Percentiles rank a stretch among this genome's conserved stretches.
phyloP scores from a whole-genome alignment of 2,888 invertebrate genomes.

The Drosophila phalerata region DNA sequence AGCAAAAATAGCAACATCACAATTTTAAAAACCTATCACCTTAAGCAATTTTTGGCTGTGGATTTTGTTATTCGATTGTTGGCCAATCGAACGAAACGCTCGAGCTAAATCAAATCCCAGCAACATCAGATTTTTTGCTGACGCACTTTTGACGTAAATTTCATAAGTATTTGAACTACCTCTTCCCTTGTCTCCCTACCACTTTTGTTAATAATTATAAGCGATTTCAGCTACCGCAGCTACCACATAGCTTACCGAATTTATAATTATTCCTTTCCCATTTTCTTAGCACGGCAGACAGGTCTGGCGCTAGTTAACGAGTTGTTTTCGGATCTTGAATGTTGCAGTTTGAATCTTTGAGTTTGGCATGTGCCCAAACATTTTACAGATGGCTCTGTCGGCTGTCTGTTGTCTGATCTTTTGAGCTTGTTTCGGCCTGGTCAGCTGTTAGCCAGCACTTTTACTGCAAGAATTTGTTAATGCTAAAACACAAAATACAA shows the following conservation, averaged over 20 bases:
- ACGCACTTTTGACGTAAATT: slow-evolving; percentile 62
- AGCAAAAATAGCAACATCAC: slow-evolving; percentile 34
- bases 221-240: slow-evolving; percentile 54
- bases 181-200: slow-evolving; percentile 1
- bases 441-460: slow-evolving; percentile 55
- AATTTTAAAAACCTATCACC: slow-evolving; percentile 47
- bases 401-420: slow-evolving; percentile 40
- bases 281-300: slow-evolving; percentile 46
- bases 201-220: slow-evolving; percentile 49
- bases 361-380: slow-evolving; percentile 73
- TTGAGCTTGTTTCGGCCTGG: slow-evolving; percentile 39
- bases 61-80: slow-evolving; percentile 49
- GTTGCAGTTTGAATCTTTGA: not conserved
- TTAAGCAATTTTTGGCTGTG: slow-evolving; percentile 34
- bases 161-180: slow-evolving; percentile 24
- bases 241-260: slow-evolving; percentile 55
- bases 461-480: slow-evolving; percentile 70
- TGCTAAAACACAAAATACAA: slow-evolving; percentile 17
- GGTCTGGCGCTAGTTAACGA: slow-evolving; percentile 46
- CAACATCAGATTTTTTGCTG: slow-evolving; percentile 56
- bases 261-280: slow-evolving; percentile 61
- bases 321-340: slow-evolving; percentile 9
- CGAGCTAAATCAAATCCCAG: slow-evolving; percentile 14
- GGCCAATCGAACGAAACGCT: slow-evolving; percentile 54
- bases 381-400: slow-evolving; percentile 51